Percentiles rank a stretch among this genome's conserved stretches.
These are phyloP conservation scores for Hemicrepidius hirtus DNA, from an alignment of 2,888 invertebrate genomes.

Conservation along the genomic window DNA sequence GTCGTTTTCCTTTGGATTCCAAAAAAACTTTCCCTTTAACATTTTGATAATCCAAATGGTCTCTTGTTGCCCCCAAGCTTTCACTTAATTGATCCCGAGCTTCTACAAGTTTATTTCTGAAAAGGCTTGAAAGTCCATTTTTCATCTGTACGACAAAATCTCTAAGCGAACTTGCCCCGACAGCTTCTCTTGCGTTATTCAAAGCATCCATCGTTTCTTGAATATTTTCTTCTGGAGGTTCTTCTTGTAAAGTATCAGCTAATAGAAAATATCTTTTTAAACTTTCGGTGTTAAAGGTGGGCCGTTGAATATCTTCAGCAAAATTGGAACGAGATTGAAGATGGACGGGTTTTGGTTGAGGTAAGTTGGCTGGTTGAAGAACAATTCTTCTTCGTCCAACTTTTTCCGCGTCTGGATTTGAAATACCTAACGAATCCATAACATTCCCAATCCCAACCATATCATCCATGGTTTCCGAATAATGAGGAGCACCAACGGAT, in stretches of 20 bases:
- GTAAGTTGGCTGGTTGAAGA: slow-evolving; percentile 40
- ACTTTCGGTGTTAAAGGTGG: neutral
- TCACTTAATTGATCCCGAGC: neutral
- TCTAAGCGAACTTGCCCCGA: slow-evolving; percentile 51
- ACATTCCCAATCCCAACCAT: slow-evolving; percentile 66
- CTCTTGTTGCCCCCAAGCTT: too few species aligned
- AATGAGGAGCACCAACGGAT: slow-evolving; percentile 12
- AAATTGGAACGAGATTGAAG: neutral
- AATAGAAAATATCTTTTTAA: slow-evolving; percentile 14
- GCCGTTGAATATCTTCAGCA: neutral
- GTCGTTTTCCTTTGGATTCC: neutral
- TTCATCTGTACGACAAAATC: slow-evolving; percentile 55
- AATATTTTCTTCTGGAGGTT: slow-evolving; percentile 12
- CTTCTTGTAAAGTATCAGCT: neutral
- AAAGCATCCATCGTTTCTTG: slow-evolving; percentile 46
- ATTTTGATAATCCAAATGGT: neutral
- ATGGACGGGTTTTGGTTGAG: neutral
- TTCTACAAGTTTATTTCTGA: slow-evolving; percentile 2
- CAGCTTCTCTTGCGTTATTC: slow-evolving; percentile 46
- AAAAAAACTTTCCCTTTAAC: neutral
- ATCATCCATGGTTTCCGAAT: slow-evolving; percentile 46
- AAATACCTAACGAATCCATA: slow-evolving; percentile 67
- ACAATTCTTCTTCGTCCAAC: slow-evolving; percentile 60
- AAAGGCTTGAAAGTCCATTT: slow-evolving; percentile 34
- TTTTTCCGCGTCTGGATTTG: slow-evolving; percentile 62